These are phyloP conservation scores for Nematopogon swammerdamellus DNA, from an alignment of 2,888 invertebrate genomes.

Conservation along the genomic window DNA sequence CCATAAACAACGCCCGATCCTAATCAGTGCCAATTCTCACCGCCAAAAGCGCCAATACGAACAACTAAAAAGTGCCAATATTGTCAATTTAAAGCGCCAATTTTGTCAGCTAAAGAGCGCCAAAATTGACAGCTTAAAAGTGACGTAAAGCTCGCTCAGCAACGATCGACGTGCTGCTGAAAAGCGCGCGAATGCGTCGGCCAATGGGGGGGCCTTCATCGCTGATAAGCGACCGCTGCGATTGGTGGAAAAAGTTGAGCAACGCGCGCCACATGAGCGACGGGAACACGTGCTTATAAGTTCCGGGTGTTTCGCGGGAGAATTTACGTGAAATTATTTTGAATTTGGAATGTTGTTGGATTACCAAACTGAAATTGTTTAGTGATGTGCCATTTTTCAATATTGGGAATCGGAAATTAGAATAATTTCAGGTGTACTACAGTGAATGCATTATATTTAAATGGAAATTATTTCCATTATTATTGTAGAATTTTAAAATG, in stretches of 20 bases:
- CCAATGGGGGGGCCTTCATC: too few relatives aligned
- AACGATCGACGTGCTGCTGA: constrained; percentile 28
- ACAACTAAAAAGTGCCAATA: too few relatives aligned
- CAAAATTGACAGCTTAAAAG: constrained; percentile 38
- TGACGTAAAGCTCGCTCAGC: constrained; percentile 31
- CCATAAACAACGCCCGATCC: too few relatives aligned
- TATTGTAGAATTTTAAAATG: too few relatives aligned
- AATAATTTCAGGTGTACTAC: too few relatives aligned
- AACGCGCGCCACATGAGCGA: constrained; percentile 43
- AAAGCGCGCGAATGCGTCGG: constrained; percentile 16
- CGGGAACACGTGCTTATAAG: constrained; percentile 49
- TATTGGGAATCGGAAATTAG: too few relatives aligned
- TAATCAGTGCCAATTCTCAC: too few relatives aligned
- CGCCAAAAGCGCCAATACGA: too few relatives aligned
- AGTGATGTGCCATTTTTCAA: too few relatives aligned
- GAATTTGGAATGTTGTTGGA: background rate
- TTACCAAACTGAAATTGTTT: too few relatives aligned
- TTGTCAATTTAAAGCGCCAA: background rate
- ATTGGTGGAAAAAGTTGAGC: constrained; percentile 25
- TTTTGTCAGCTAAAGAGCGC: constrained; percentile 27
- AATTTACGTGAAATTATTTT: background rate
- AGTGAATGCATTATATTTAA: too few relatives aligned
- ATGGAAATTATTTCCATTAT: too few relatives aligned
- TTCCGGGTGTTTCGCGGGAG: constrained; percentile 18
- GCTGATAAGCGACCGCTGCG: constrained; percentile 16